Percentiles rank a stretch among this genome's conserved stretches.
Evolutionary conservation across 1,140 invertebrate genomes (phyloP).

Genomic region (Conus betulinus): DNA sequence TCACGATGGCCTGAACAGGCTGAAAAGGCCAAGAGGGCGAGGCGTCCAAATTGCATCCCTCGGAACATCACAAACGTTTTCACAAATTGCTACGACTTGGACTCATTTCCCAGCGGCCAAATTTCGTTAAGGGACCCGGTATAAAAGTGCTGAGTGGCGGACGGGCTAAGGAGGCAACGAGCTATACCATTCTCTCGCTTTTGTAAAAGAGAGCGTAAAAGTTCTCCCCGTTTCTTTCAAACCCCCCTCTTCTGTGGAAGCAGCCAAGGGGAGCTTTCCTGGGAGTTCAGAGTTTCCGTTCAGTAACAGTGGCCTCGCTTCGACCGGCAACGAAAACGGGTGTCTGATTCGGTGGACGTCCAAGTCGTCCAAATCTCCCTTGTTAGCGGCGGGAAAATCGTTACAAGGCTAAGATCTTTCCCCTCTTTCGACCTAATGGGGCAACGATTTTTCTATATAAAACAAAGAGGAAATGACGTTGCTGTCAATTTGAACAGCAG

Average conservation of each 20-base stretch:
- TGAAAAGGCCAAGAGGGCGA: constrained; percentile 16
- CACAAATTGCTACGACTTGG: constrained; percentile 34
- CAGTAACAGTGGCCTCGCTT: not conserved
- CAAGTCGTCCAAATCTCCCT: not conserved
- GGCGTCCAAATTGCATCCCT: constrained; percentile 24
- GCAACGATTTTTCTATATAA: constrained; percentile 17
- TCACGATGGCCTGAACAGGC: not conserved
- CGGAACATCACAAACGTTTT: constrained; percentile 36
- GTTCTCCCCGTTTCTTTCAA: constrained; percentile 11
- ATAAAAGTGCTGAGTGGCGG: constrained; percentile 15
- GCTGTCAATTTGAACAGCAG: constrained; percentile 16
- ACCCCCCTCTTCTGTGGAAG: not conserved
- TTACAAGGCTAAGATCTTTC: not conserved
- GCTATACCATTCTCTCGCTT: constrained; percentile 6
- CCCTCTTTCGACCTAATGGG: not conserved
- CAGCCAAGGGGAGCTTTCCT: not conserved
- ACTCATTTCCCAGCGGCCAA: constrained; percentile 31
- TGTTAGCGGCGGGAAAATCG: not conserved
- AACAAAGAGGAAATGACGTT: constrained; percentile 10
- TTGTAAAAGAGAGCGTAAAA: constrained; percentile 4
- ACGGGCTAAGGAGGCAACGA: constrained; percentile 21
- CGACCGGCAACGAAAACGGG: not conserved
- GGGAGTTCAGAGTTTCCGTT: not conserved
- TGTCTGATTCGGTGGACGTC: not conserved
- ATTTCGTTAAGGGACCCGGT: constrained; percentile 30